phyloP scores from a whole-genome alignment of 2,888 invertebrate genomes.

The Caenorhabditis becei region DNA sequence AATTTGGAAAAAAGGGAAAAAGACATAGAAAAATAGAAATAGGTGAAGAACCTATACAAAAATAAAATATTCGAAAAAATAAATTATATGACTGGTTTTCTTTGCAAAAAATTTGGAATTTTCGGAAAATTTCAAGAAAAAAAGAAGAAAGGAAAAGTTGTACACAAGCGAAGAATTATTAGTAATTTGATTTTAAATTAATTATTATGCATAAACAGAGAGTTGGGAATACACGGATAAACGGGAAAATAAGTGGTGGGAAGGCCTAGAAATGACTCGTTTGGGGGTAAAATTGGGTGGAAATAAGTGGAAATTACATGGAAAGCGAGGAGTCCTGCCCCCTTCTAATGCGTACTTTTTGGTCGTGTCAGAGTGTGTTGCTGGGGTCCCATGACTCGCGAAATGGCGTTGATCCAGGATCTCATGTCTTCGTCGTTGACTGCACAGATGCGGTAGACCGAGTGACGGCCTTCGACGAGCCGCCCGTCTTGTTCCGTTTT shows the following conservation, averaged over 20 bases:
- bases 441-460: conserved; percentile 91
- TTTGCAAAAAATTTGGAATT: neutral
- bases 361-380: conserved; percentile 63
- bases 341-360: conserved; percentile 65
- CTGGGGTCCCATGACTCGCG: conserved; percentile 51
- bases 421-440: conserved; percentile 85
- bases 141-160: conserved; percentile 7
- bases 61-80: neutral
- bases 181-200: neutral
- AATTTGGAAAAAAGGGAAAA: neutral
- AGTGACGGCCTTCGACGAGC: conserved; percentile 87
- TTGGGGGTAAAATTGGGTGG: neutral
- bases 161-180: conserved; percentile 11
- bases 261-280: conserved; percentile 40
- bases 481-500: conserved; percentile 88
- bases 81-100: neutral
- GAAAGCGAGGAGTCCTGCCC: neutral
- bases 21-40: conserved; percentile 1
- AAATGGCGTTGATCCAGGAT: conserved; percentile 72
- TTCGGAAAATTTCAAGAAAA: conserved; percentile 6
- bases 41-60: neutral
- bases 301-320: neutral
- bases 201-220: conserved; percentile 18
- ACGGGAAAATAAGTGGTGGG: conserved; percentile 14
- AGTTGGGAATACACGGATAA: neutral